A percentile compares a stretch with the other conserved stretches of the same genome.
phyloP scores from a whole-genome alignment of 2,113 vertebrate genomes.

The Daubentonia madagascariensis region DNA sequence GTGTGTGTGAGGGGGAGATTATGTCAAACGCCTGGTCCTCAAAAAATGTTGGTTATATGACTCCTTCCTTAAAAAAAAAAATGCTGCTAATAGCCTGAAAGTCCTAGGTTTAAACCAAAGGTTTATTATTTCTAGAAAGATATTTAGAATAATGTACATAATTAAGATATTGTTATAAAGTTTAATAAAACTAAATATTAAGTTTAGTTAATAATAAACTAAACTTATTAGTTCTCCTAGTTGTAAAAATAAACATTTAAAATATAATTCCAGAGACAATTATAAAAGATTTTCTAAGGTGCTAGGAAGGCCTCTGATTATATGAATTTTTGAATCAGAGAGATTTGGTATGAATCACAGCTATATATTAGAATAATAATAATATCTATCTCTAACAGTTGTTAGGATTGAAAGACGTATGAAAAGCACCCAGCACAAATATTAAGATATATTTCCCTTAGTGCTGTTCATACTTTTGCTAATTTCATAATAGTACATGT shows the following conservation, averaged over 20 bases:
- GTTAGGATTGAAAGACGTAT: neutral
- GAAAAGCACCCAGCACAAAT: neutral
- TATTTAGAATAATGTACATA: constrained; percentile 19
- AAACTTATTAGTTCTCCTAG: neutral
- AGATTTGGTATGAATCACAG: neutral
- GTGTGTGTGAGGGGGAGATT: neutral
- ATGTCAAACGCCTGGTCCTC: neutral
- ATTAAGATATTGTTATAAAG: neutral
- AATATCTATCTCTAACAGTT: neutral
- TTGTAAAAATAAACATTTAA: constrained; percentile 25
- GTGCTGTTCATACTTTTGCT: constrained; percentile 4
- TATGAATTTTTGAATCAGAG: neutral
- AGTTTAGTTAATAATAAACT: no score
- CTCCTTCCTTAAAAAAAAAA: neutral
- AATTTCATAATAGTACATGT: constrained; percentile 31
- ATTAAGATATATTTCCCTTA: neutral
- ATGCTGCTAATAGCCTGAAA: neutral
- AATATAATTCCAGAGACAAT: constrained; percentile 18
- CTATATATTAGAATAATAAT: neutral
- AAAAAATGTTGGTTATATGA: neutral
- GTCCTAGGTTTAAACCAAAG: constrained; percentile 28
- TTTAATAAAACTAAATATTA: constrained; percentile 1
- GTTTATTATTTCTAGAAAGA: constrained; percentile 1
- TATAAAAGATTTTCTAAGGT: constrained; percentile 24
- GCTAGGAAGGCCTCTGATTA: neutral